phyloP scores from a whole-genome alignment of 1,140 invertebrate species.

The Lasioglossum albipes region DNA sequence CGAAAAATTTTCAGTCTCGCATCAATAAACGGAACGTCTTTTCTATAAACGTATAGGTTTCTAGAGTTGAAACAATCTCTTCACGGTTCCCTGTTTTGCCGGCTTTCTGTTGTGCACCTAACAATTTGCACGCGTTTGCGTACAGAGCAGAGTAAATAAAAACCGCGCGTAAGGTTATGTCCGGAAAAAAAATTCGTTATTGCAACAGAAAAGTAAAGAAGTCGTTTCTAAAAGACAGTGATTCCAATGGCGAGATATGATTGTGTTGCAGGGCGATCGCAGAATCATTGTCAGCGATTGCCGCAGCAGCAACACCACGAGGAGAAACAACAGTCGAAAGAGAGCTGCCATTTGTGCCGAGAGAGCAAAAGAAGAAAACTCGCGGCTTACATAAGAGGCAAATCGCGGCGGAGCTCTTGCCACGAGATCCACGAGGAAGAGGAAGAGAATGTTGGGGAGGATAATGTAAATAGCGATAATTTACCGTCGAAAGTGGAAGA shows the following conservation, averaged over 20 bases:
- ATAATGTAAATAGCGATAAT: constrained; percentile 41
- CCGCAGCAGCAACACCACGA: constrained; percentile 39
- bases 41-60: no score
- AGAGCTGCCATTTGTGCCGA: constrained; percentile 81
- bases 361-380: constrained; percentile 81
- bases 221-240: background rate
- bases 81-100: no score
- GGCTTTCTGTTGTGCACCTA: no score
- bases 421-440: constrained; percentile 81
- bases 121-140: no score
- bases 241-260: constrained; percentile 1
- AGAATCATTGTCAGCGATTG: constrained; percentile 60
- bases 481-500: constrained; percentile 6
- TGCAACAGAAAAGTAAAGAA: no score
- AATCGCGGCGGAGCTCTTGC: constrained; percentile 78
- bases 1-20: background rate
- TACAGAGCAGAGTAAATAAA: no score
- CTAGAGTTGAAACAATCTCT: no score
- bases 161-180: no score
- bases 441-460: constrained; percentile 69
- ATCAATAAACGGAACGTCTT: no score
- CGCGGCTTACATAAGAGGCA: constrained; percentile 80
- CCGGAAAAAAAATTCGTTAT: no score
- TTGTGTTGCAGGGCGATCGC: constrained; percentile 71
- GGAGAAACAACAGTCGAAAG: constrained; percentile 68